A percentile compares a stretch with the other conserved stretches of the same genome.
Conservation (phyloP, 2,888 invertebrate genomes). For the Chalcis sispes region DNA sequence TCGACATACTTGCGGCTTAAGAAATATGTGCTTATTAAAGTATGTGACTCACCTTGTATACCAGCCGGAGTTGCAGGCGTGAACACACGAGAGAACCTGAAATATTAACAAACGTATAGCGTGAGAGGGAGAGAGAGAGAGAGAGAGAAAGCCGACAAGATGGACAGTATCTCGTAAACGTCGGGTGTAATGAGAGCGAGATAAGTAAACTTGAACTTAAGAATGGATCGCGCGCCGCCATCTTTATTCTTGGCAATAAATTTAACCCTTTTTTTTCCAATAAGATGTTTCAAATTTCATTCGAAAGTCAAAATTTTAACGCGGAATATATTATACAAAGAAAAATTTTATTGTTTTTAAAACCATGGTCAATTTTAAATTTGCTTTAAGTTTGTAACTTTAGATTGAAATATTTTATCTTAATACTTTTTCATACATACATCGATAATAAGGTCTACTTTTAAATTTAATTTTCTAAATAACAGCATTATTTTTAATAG, state of each 20-base stretch:
- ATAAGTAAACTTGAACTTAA: constrained; percentile 59
- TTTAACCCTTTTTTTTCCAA: constrained; percentile 20
- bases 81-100: constrained; percentile 88
- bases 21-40: constrained; percentile 47
- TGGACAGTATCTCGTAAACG: constrained; percentile 59
- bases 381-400: no score
- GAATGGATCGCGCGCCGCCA: constrained; percentile 22
- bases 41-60: constrained; percentile 82
- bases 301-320: no score
- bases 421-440: no score
- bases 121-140: constrained; percentile 33
- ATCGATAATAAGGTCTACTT: no score
- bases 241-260: constrained; percentile 21
- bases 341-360: no score
- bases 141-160: constrained; percentile 37
- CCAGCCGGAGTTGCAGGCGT: constrained; percentile 88
- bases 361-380: no score
- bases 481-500: no score
- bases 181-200: constrained; percentile 57
- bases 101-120: constrained; percentile 74
- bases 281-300: no score
- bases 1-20: constrained; percentile 39
- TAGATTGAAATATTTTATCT: no score
- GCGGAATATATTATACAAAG: no score
- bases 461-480: no score